phyloP scores from a whole-genome alignment of 2,888 invertebrate genomes.

The Pyrrhosoma nymphula region DNA sequence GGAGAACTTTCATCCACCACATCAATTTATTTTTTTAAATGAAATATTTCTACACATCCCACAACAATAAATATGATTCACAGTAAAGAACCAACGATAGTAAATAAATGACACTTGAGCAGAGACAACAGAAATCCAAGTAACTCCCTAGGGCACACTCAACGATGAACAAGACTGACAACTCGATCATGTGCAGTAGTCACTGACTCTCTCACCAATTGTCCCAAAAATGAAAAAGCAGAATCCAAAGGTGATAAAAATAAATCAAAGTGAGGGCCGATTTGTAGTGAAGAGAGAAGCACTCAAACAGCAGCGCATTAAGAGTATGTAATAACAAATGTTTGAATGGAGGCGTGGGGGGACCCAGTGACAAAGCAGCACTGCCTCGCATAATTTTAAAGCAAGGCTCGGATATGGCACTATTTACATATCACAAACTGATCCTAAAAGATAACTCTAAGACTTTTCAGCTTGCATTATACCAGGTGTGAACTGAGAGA shows the following conservation, averaged over 20 bases:
- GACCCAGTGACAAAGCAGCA: too few species aligned
- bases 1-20: neutral
- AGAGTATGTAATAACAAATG: too few species aligned
- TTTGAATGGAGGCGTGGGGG: too few species aligned
- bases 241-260: neutral
- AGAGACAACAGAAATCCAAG: neutral
- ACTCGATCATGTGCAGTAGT: neutral
- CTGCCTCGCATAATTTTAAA: too few species aligned
- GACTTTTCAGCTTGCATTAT: neutral
- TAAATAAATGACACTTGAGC: neutral
- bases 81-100: neutral
- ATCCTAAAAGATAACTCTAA: neutral
- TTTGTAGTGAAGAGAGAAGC: neutral
- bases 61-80: slow-evolving; percentile 22
- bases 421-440: too few species aligned
- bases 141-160: neutral
- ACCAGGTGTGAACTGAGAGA: neutral
- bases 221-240: neutral
- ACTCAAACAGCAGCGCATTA: too few species aligned
- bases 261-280: neutral
- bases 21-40: neutral
- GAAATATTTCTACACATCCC: neutral
- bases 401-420: too few species aligned
- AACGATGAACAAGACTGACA: neutral
- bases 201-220: neutral